Percentiles rank a stretch among this genome's conserved stretches.
These are phyloP conservation scores for Rhombomys opimus DNA, from an alignment of 2,113 vertebrate genomes.

Conservation along the genomic window DNA sequence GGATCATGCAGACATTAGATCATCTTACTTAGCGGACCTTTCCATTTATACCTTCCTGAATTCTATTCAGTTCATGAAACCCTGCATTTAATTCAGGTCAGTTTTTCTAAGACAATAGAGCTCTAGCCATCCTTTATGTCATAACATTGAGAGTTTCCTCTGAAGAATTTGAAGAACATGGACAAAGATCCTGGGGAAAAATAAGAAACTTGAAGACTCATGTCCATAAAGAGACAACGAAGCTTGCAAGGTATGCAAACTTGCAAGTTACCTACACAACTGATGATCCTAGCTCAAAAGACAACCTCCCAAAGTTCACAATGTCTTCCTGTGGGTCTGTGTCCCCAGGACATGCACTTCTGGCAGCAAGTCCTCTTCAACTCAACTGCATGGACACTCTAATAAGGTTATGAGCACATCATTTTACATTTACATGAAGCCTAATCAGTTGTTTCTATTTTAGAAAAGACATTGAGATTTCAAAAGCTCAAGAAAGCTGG, in stretches of 20 bases:
- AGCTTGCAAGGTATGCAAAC: neutral
- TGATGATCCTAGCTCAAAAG: neutral
- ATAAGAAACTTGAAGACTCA: too few species aligned
- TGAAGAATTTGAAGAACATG: neutral
- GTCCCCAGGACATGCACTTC: neutral
- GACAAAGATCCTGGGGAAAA: neutral
- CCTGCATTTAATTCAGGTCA: neutral
- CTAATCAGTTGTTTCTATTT: neutral
- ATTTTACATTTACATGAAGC: neutral
- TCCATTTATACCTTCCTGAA: neutral
- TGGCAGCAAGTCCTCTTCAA: neutral
- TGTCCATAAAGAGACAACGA: too few species aligned
- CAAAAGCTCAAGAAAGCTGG: neutral
- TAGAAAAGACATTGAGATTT: neutral
- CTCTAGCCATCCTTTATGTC: neutral
- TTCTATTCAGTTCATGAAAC: neutral
- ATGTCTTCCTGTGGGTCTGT: neutral
- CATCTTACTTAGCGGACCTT: neutral
- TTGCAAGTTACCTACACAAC: neutral
- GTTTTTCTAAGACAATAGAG: neutral
- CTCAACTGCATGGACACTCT: neutral
- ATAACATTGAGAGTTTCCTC: neutral
- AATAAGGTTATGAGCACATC: neutral
- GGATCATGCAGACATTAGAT: neutral
- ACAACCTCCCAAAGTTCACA: neutral